phyloP scores from a whole-genome alignment of 2,888 invertebrate species.

The Thereva unica region DNA sequence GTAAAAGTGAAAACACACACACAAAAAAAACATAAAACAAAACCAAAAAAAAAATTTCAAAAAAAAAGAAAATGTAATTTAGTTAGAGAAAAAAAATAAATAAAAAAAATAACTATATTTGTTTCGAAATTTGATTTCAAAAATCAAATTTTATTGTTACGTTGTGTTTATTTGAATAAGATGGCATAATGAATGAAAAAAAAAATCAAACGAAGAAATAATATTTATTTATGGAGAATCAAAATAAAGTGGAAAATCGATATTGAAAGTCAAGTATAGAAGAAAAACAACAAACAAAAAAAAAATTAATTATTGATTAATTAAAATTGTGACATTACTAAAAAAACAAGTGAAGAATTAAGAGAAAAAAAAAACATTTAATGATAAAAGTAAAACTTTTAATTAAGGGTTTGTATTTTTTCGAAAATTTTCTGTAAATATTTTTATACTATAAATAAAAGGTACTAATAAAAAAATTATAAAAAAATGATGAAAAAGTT shows the following conservation, averaged over 20 bases:
- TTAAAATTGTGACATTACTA: conserved; percentile 23
- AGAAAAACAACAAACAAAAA: neutral
- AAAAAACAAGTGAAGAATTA: conserved; percentile 23
- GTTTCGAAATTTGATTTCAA: conserved; percentile 29
- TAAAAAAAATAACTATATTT: conserved; percentile 18
- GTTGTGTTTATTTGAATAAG: conserved; percentile 8
- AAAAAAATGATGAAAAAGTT: conserved; percentile 24
- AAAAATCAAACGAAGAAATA: conserved; percentile 12
- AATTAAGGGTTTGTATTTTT: conserved; percentile 41
- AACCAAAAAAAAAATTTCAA: conserved; percentile 10
- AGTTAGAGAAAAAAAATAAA: conserved; percentile 11
- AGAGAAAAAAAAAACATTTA: conserved; percentile 12
- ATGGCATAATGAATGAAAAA: neutral
- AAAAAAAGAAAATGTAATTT: conserved; percentile 11
- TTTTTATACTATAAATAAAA: conserved; percentile 43
- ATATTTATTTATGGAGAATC: conserved; percentile 23
- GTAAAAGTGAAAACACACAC: conserved; percentile 11
- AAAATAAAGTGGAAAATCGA: conserved; percentile 6
- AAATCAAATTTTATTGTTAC: conserved; percentile 30
- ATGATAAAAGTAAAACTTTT: conserved; percentile 34
- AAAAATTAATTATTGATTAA: neutral
- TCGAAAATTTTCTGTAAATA: conserved; percentile 42
- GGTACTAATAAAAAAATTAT: conserved; percentile 32
- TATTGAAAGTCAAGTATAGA: neutral
- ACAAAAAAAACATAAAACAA: conserved; percentile 13